Base-by-base conservation (phyloP, 1,140 invertebrate genomes). In the Heliothis subflexa region DNA sequence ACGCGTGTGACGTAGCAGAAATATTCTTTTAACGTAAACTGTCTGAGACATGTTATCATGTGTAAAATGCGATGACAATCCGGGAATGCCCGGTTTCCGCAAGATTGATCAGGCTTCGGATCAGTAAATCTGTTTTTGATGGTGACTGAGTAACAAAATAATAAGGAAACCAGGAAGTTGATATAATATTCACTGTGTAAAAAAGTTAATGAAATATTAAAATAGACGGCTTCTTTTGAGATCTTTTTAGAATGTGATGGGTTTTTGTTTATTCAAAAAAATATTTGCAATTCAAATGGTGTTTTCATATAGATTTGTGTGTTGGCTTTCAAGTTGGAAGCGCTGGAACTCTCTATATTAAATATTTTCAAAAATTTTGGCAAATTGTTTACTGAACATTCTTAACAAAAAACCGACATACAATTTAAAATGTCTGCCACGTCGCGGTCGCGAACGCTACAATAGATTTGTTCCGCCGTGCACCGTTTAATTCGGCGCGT, bases 401-500 rank as follows among this genome's bases (percentile, higher is more conserved):
- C 33, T 33, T 33, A 7, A 33, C 4, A 62, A 62, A 40, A 62
- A n/a, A 9, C 3, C 2, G 13, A 62, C 33, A 33, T 16, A 11
- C 7, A 14, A 40, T n/a, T 40, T 28, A 66, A 45, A 49, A 66
- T 66, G 47, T 66, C 18, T n/a, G 16, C 40, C 33, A 66, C 11
- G 40, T 49, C 40, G 45, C 62, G 62, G 28, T 66, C 12, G 62
- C 62, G 16, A 49, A 66, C 16, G 62, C 18, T 21, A 49, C 40
- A 66, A 66, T 66, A 49, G 45, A 45, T 64, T 49, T 66, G 62
- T 66, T 66, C 62, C 62, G 16, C 62, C 45, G 16, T 49, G 62
- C 45, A 47, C 40, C 62, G 18, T 66, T 66, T 49, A 47, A 66
- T 66, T 49, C 18, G 45, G 40, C 40, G 45, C 40, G 64, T n/a